Conservation (phyloP, 1,140 invertebrate genomes). For the Adoxophyes honmai region DNA sequence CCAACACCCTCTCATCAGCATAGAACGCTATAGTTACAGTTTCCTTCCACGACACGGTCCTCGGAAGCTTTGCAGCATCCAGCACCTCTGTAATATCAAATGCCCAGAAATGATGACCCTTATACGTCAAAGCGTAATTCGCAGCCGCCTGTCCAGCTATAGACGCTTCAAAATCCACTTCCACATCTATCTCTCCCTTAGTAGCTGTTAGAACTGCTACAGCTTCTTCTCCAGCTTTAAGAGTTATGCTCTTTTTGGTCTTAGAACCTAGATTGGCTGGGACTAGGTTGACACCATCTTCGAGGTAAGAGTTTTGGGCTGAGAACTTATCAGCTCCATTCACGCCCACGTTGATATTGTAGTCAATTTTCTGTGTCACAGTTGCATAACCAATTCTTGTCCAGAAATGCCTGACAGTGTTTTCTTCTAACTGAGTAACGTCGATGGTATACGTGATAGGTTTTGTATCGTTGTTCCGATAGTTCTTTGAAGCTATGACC, state of each 20-base stretch:
- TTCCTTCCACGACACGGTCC: too few species aligned
- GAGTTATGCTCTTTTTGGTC: neutral
- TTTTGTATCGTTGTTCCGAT: neutral
- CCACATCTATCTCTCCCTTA: neutral
- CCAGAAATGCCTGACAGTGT: neutral
- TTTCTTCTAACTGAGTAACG: neutral
- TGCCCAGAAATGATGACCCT: neutral
- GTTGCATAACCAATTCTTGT: neutral
- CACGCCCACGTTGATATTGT: neutral
- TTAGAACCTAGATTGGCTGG: too few species aligned
- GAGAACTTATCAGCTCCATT: neutral
- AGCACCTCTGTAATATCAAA: neutral
- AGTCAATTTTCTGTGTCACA: neutral
- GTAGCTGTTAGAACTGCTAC: neutral
- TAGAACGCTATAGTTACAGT: too few species aligned
- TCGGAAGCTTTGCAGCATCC: too few species aligned
- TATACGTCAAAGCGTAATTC: neutral
- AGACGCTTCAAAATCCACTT: neutral
- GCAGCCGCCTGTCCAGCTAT: neutral
- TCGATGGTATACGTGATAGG: neutral
- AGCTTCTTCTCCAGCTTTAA: neutral
- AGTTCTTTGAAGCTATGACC: neutral
- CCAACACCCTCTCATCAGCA: too few species aligned
- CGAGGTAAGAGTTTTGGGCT: neutral
- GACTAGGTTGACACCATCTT: neutral